These are phyloP conservation scores for Nysson spinosus DNA, from an alignment of 2,888 invertebrate species.

Conservation along the genomic window DNA sequence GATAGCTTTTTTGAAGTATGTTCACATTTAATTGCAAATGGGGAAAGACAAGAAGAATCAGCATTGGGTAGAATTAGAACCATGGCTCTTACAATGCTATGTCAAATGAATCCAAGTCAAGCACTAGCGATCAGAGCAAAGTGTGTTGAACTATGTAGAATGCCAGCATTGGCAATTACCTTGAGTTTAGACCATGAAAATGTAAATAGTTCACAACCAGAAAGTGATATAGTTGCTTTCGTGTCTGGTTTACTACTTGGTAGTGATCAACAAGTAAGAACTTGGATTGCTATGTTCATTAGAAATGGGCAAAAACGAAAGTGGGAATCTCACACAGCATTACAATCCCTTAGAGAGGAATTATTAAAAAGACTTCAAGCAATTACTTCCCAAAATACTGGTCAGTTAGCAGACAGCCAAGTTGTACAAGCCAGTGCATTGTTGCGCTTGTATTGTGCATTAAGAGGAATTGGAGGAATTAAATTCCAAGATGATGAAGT, in stretches of 20 bases:
- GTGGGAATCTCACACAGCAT: slow-evolving; percentile 85
- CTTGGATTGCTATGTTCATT: slow-evolving; percentile 95
- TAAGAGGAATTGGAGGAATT: slow-evolving; percentile 94
- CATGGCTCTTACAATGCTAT: slow-evolving; percentile 87
- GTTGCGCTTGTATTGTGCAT: slow-evolving; percentile 92
- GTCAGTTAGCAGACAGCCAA: slow-evolving; percentile 81
- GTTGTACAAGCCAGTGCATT: slow-evolving; percentile 94
- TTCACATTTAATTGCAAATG: slow-evolving; percentile 89
- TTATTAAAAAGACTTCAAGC: slow-evolving; percentile 84
- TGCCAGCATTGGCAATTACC: slow-evolving; percentile 93
- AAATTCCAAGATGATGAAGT: slow-evolving; percentile 97
- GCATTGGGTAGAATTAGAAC: slow-evolving; percentile 86
- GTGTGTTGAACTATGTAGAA: slow-evolving; percentile 92
- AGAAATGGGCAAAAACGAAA: slow-evolving; percentile 92
- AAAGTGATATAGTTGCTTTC: slow-evolving; percentile 85
- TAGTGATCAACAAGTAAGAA: slow-evolving; percentile 91
- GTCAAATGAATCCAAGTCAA: slow-evolving; percentile 93
- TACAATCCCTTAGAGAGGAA: slow-evolving; percentile 86
- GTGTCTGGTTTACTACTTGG: slow-evolving; percentile 93
- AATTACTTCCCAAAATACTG: slow-evolving; percentile 82
- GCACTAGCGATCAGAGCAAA: slow-evolving; percentile 90
- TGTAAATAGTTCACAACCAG: slow-evolving; percentile 60
- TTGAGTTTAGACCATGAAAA: slow-evolving; percentile 85
- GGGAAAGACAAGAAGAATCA: slow-evolving; percentile 92
- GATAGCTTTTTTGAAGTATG: slow-evolving; percentile 95